Conservation (phyloP, 2,888 invertebrate genomes). For the Macropis europaea region DNA sequence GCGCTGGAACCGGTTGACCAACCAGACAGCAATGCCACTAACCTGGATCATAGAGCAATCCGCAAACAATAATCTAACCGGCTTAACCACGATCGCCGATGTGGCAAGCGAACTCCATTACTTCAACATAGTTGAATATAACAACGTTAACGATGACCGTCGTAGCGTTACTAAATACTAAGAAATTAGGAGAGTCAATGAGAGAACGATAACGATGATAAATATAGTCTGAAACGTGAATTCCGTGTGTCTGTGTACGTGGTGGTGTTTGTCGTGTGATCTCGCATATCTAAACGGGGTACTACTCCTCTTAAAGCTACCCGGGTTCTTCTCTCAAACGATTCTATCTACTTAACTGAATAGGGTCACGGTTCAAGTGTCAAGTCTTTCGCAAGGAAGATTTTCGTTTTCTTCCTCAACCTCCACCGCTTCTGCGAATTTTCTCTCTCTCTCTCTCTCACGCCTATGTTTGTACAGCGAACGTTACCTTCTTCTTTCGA, state of each 20-base stretch:
- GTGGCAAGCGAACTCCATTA: constrained; percentile 15
- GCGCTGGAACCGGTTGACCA: too few species aligned
- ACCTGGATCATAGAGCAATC: too few species aligned
- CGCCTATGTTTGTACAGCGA: constrained; percentile 5
- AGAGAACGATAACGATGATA: constrained; percentile 46
- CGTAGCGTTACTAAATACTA: constrained; percentile 32
- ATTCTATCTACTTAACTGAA: constrained; percentile 39
- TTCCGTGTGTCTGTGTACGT: not conserved
- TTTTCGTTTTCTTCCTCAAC: not conserved
- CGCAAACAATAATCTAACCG: too few species aligned
- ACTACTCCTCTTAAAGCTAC: constrained; percentile 54
- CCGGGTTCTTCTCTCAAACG: constrained; percentile 31
- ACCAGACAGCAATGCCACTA: too few species aligned
- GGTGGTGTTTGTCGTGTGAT: constrained; percentile 7
- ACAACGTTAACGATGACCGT: constrained; percentile 25
- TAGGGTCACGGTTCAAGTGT: constrained; percentile 40
- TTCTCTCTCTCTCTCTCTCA: not conserved
- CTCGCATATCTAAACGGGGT: constrained; percentile 39
- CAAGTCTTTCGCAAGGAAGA: constrained; percentile 47
- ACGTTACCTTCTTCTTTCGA: not conserved
- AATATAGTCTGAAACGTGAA: constrained; percentile 22
- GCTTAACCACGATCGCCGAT: too few species aligned
- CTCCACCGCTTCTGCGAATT: constrained; percentile 28
- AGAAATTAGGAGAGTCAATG: constrained; percentile 41
- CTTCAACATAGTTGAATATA: constrained; percentile 35